phyloP scores from a whole-genome alignment of 2,797 vertebrate genomes.

The Microcaecilia unicolor region DNA sequence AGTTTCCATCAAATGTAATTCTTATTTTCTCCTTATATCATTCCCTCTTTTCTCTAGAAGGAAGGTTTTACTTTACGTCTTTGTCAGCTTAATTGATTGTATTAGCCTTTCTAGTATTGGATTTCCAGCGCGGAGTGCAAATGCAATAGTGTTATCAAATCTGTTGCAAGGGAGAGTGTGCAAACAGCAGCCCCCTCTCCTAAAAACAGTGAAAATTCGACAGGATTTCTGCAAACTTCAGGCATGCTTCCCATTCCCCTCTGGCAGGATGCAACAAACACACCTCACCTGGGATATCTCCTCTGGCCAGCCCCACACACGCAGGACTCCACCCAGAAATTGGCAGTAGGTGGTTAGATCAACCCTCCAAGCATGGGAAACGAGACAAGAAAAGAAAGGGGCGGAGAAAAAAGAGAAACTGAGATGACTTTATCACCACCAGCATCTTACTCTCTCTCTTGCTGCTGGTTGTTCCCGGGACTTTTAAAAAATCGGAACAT shows the following conservation, averaged over 20 bases:
- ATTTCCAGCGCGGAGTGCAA: conserved; percentile 97
- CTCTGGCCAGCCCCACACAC: no score
- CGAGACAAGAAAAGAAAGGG: not conserved
- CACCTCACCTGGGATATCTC: no score
- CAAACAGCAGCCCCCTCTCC: conserved; percentile 75
- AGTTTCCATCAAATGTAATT: no score
- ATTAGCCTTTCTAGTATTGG: conserved; percentile 99
- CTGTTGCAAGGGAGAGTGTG: conserved; percentile 95
- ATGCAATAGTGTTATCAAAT: conserved; percentile 98
- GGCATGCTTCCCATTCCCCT: not conserved
- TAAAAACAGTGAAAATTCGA: no score
- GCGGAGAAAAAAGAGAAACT: not conserved
- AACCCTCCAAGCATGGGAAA: not conserved
- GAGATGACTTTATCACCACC: not conserved
- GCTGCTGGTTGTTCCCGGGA: not conserved
- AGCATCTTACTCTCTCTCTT: no score
- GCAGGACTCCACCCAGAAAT: no score
- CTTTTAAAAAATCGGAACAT: not conserved
- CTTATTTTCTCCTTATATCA: no score
- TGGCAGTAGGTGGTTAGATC: no score
- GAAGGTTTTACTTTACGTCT: conserved; percentile 98
- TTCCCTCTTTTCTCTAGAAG: no score
- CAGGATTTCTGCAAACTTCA: conserved; percentile 48
- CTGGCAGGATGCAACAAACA: not conserved
- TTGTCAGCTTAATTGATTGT: conserved; percentile 99